Evolutionary conservation across 2,113 vertebrate species (phyloP).

Genomic region (Cyanoderma ruficeps): DNA sequence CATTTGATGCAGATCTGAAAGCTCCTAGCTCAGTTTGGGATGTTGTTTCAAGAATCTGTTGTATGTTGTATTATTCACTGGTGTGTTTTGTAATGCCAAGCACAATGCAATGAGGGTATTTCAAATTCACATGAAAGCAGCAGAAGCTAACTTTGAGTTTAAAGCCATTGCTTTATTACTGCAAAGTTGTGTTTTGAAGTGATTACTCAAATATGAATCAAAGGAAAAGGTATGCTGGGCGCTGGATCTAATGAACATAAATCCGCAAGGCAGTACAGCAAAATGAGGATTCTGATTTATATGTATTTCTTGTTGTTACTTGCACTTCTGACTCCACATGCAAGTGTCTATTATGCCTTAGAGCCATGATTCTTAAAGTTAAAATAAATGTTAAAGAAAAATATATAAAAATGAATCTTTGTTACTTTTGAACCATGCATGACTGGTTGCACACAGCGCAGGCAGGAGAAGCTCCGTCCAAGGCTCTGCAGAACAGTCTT

Average conservation of each 20-base stretch:
- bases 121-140: neutral
- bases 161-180: constrained; percentile 6
- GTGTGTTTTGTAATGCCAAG: neutral
- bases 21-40: neutral
- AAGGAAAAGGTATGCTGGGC: neutral
- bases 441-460: neutral
- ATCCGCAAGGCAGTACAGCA: accelerated
- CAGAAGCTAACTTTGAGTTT: neutral
- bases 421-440: neutral
- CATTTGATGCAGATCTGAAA: neutral
- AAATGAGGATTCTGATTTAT: neutral
- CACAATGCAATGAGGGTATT: neutral
- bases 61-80: neutral
- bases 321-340: neutral
- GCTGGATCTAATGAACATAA: neutral
- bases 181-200: constrained; percentile 12
- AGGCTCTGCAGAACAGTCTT: neutral
- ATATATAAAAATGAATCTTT: neutral
- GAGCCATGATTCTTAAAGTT: neutral
- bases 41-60: neutral
- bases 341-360: neutral
- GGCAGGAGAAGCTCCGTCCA: neutral
- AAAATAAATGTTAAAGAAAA: neutral
- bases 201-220: constrained; percentile 6
- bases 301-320: neutral